Evolutionary conservation across 2,113 vertebrate genomes (phyloP).

Genomic region (Passerina amoena): DNA sequence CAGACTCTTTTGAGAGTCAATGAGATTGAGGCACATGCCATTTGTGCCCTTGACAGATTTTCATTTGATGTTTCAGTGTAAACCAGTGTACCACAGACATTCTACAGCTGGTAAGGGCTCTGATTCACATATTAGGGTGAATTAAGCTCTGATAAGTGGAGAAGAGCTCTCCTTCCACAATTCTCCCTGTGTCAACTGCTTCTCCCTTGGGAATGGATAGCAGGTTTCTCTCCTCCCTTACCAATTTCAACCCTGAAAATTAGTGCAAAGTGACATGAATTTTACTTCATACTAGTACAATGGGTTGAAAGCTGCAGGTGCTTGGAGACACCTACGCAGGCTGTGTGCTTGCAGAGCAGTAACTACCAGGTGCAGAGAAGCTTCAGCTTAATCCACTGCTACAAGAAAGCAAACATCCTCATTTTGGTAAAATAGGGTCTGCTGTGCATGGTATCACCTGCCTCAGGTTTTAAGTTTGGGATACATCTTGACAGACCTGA

Average conservation of each 20-base stretch:
- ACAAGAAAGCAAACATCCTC: background rate
- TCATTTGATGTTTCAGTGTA: background rate
- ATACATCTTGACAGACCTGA: accelerated
- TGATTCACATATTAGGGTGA: background rate
- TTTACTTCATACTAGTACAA: background rate
- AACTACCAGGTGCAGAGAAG: background rate
- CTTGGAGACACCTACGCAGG: background rate
- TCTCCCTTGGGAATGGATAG: background rate
- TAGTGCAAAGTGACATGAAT: background rate
- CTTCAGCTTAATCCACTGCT: background rate
- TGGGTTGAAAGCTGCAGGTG: background rate
- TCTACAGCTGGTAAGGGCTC: background rate
- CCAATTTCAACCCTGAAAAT: background rate
- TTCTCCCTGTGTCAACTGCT: background rate
- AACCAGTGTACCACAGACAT: background rate
- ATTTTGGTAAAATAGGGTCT: background rate
- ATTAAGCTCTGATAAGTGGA: background rate
- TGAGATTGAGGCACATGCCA: background rate
- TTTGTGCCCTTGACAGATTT: background rate
- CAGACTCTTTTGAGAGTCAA: background rate
- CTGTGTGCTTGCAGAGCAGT: background rate
- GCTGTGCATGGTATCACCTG: background rate
- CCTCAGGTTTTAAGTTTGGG: background rate
- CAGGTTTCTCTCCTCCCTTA: background rate
- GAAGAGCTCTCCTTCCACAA: background rate